These are phyloP conservation scores for Sakesphorus luctuosus DNA, from an alignment of 2,113 vertebrate species.

Conservation along the genomic window DNA sequence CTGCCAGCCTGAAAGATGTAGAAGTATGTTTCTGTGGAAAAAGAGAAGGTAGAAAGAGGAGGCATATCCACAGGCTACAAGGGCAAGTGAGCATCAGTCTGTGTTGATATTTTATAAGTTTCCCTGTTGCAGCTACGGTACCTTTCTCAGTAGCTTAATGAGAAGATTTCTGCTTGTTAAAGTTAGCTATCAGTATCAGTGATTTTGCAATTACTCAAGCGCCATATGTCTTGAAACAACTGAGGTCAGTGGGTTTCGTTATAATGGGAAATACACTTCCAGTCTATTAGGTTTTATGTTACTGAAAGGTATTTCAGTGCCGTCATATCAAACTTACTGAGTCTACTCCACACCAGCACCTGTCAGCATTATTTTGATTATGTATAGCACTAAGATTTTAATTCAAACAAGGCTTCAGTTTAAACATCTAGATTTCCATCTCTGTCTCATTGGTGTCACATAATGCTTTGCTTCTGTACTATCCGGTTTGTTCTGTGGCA, in stretches of 20 bases:
- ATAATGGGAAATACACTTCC: background rate
- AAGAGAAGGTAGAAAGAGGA: background rate
- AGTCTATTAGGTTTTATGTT: background rate
- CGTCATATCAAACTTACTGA: background rate
- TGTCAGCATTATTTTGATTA: background rate
- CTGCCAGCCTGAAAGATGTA: background rate
- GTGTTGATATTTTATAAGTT: background rate
- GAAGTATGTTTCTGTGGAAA: background rate
- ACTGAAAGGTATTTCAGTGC: background rate
- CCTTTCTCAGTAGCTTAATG: background rate
- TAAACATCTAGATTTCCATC: background rate
- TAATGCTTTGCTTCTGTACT: background rate
- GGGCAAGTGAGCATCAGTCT: background rate
- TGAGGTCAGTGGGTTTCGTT: background rate
- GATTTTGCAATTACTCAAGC: constrained; percentile 8
- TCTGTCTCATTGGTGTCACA: background rate
- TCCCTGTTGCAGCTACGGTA: background rate
- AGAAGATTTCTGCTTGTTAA: constrained; percentile 6
- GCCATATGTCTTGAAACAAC: constrained; percentile 35
- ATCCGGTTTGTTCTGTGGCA: background rate
- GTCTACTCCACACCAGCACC: background rate
- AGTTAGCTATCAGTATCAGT: background rate
- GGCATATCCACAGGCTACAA: background rate
- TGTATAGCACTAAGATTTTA: background rate
- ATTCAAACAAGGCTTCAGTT: background rate